These are phyloP conservation scores for Poicephalus gulielmi DNA, from an alignment of 2,113 vertebrate genomes.

Conservation along the genomic window DNA sequence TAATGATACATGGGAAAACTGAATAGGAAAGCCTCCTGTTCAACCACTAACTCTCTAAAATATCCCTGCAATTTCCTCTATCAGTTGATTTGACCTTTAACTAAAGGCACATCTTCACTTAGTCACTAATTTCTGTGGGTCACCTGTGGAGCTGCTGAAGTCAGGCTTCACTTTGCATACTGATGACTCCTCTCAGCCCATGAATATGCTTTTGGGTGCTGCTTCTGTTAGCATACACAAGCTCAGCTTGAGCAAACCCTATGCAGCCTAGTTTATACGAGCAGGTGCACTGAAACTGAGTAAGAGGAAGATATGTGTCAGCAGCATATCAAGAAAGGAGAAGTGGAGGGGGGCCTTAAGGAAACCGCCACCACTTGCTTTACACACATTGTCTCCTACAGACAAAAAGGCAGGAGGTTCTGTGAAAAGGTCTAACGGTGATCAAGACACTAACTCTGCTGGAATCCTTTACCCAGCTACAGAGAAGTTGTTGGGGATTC, in stretches of 20 bases:
- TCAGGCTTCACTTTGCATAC: not conserved
- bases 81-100: not conserved
- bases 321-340: not conserved
- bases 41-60: not conserved
- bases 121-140: not conserved
- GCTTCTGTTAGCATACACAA: not conserved
- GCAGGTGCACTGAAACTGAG: constrained; percentile 26
- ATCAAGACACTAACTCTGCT: not conserved
- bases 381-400: not conserved
- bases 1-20: not conserved
- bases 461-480: not conserved
- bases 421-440: not conserved
- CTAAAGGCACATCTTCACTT: not conserved
- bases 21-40: not conserved
- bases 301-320: not conserved
- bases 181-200: not conserved
- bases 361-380: not conserved
- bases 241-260: not conserved
- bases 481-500: not conserved
- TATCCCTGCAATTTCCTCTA: not conserved
- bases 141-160: not conserved
- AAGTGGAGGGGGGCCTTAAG: not conserved
- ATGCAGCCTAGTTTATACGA: not conserved
- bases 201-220: not conserved
- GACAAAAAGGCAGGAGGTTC: not conserved